phyloP scores from a whole-genome alignment of 2,797 vertebrate genomes.

The Harpagifer antarcticus region DNA sequence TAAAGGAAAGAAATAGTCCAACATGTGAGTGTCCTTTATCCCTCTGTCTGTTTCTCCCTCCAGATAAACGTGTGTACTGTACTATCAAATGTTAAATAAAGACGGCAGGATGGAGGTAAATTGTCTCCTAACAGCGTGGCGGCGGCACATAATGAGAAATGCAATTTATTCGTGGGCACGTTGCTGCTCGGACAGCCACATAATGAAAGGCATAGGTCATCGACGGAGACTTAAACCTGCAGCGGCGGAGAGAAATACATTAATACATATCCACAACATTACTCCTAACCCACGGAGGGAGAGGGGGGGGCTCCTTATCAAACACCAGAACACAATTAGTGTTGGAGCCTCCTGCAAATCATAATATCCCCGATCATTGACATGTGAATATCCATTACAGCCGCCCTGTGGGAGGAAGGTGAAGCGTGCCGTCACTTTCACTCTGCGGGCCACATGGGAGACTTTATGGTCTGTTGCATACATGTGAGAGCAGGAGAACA shows the following conservation, averaged over 20 bases:
- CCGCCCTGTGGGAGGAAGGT: slow-evolving; percentile 41
- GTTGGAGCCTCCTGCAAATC: slow-evolving; percentile 78
- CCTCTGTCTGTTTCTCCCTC: slow-evolving; percentile 15
- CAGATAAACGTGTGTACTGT: slow-evolving; percentile 56
- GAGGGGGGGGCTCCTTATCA: slow-evolving; percentile 74
- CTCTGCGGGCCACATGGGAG: too few species aligned
- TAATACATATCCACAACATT: slow-evolving; percentile 94
- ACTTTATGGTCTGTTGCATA: too few species aligned
- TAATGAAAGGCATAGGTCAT: slow-evolving; percentile 99
- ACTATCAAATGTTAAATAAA: slow-evolving; percentile 63
- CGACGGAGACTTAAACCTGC: slow-evolving; percentile 97
- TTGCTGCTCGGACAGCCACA: slow-evolving; percentile 94
- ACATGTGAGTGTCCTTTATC: background rate
- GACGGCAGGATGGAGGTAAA: slow-evolving; percentile 75
- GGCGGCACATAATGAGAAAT: slow-evolving; percentile 93
- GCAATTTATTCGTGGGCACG: slow-evolving; percentile 99
- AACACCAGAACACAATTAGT: slow-evolving; percentile 82
- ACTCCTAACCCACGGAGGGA: slow-evolving; percentile 83
- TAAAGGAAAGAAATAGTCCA: too few species aligned
- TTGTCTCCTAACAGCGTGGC: slow-evolving; percentile 77
- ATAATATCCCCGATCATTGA: slow-evolving; percentile 84
- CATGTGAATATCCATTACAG: slow-evolving; percentile 82
- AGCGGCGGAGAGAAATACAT: slow-evolving; percentile 94
- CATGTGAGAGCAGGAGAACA: too few species aligned
- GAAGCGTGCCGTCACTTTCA: slow-evolving; percentile 45